Base-by-base conservation (phyloP, 2,113 vertebrate genomes). In the Engraulis encrasicolus region DNA sequence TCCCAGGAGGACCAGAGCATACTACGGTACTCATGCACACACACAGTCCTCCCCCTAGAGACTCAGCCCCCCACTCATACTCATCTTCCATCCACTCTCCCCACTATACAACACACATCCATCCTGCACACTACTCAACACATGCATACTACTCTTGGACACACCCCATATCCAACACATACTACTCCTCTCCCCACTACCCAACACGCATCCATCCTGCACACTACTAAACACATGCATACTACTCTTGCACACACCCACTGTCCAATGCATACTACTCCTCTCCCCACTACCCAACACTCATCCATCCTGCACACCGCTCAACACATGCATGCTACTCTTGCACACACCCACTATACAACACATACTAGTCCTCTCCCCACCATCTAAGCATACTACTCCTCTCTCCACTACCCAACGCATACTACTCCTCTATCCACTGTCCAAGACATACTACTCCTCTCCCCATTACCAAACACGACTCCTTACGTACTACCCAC, bases 331-430 rank as follows among this genome's bases (percentile, higher is more conserved):
- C 49, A 4, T 17, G 1, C 49, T 17, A 50, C 49, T 50, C 11
- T 17, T 50, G 2, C 2, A 14, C 0, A 50, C 3, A 9, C 49
- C 2, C 49, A 50, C 49, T 88, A 89, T 58, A 4, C 52, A 38
- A 31, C 4, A 20, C 79, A 23, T 88, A 90, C 90, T 90, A 91
- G 92, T 93, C 92, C 92, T 93, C 89, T 91, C 88, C 89, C 49
- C 49, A 50, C 2, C 17, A 2, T 17, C 45, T 11, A n/a, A n/a
- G n/a, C n/a, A n/a, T n/a, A n/a, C n/a, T n/a, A n/a, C n/a, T n/a
- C n/a, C n/a, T n/a, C 12, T 45, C 9, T 87, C 91, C 90, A 89
- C 91, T 50, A 50, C 49, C 17, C 91, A 89, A 88, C 49, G 17
- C 49, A 4, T 17, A 2, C 49, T 17, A 50, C 49, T 50, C 11